Evolutionary conservation across 2,888 invertebrate species (phyloP), one percentile per base, ranked within the genome.

Genomic region (Auanema sp.): DNA sequence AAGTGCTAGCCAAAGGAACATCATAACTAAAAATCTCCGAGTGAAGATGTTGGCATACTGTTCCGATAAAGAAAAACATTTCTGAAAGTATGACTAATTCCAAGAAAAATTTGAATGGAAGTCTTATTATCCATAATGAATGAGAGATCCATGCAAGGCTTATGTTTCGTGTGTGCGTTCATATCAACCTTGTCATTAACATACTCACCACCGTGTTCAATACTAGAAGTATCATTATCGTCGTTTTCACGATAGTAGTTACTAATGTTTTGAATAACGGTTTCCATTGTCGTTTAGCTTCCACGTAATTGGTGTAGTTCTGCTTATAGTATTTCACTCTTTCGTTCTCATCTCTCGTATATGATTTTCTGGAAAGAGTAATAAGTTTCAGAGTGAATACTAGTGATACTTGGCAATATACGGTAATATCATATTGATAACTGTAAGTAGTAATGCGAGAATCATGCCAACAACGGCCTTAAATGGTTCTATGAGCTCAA

Each of bases 1-100:
- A 4, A 75, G 43, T 10, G 71, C 21, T 1, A 68, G 50, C 74
- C 74, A 77, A 0, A 59, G 12, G 1, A 66, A 6, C 0, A 74
- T 12, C 25, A 54, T 68, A 18, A 74, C 53, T 42, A 65, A 53
- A 43, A 71, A 71, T 52, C 75, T 47, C 12, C 69, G 64, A 40
- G 65, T 64, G 60, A 66, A 77, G 1, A 68, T 59, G 40, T 66
- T 64, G n/a, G 69, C 66, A 43, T 64, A 62, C 12, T 73, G 68
- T 41, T 68, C 64, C 44, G 65, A 59, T 50, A 68, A 55, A 24
- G 58, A 56, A 55, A 72, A 66, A 21, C 67, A 62, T 12, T 40
- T 16, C 63, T 64, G 55, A 64, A 63, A 54, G 8, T 5, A 52
- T n/a, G 3, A 33, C n/a, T n/a, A n/a, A n/a, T n/a, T n/a, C n/a